These are phyloP conservation scores for Exaiptasia diaphana DNA, from an alignment of 64 coral and sea anemone genomes.

Conservation along the genomic window DNA sequence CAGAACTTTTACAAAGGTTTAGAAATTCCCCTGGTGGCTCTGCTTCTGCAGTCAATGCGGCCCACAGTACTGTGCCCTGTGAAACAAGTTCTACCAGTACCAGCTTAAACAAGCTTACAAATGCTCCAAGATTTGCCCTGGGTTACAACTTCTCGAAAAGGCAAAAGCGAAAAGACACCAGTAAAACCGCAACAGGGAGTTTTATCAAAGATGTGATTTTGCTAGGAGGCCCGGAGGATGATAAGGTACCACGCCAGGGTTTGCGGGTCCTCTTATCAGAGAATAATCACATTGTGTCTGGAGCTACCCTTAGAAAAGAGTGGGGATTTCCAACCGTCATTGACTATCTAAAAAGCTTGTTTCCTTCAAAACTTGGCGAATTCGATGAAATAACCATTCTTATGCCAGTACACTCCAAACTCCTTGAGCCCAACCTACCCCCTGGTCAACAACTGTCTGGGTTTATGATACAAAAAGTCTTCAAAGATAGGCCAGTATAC, in stretches of 20 bases:
- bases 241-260: constrained; percentile 16
- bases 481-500: constrained; percentile 66
- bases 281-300: constrained; percentile 28
- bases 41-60: background rate
- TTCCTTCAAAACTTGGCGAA: background rate
- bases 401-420: constrained; percentile 44
- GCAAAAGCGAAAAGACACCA: background rate
- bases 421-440: constrained; percentile 31
- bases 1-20: background rate
- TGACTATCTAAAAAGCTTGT: constrained; percentile 6
- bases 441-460: constrained; percentile 35
- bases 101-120: background rate
- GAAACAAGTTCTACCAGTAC: background rate
- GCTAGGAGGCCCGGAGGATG: constrained; percentile 26
- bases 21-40: background rate
- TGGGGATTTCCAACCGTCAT: background rate
- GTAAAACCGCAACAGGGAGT: background rate
- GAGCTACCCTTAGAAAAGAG: constrained; percentile 19
- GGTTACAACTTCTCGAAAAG: background rate
- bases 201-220: constrained; percentile 51
- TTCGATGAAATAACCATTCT: constrained; percentile 40
- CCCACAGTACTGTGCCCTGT: background rate
- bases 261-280: constrained; percentile 1
- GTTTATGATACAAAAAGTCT: constrained; percentile 56
- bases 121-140: background rate